Conservation (phyloP, 2,797 vertebrate genomes). For the Coracias cyanogaster region DNA sequence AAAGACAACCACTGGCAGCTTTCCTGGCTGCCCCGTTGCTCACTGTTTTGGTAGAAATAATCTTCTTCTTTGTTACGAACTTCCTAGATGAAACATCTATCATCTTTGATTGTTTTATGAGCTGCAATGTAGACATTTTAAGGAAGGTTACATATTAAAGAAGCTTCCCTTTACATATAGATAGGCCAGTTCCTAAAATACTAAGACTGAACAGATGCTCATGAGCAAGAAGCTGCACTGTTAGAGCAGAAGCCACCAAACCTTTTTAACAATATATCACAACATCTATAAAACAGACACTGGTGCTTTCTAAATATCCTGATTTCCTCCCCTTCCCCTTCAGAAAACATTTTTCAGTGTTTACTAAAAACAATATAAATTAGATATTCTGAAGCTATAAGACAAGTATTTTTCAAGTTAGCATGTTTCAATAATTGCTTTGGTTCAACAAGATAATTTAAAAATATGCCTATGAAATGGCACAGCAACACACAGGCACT, state of each 20-base stretch:
- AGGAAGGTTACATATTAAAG: conserved; percentile 48
- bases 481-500: not conserved
- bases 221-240: not conserved
- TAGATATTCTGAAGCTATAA: not conserved
- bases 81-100: conserved; percentile 82
- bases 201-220: not conserved
- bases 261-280: not conserved
- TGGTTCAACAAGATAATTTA: not conserved
- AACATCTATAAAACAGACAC: not conserved
- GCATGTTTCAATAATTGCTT: not conserved
- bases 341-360: not conserved
- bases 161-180: not conserved
- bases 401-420: not conserved
- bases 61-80: conserved; percentile 77
- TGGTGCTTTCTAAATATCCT: not conserved
- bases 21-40: conserved; percentile 76
- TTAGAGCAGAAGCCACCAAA: not conserved
- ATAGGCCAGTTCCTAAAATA: not conserved
- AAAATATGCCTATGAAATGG: not conserved
- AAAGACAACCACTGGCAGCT: conserved; percentile 70
- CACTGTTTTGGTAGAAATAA: conserved; percentile 75
- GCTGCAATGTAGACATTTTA: conserved; percentile 75
- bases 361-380: not conserved
- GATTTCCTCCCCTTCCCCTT: not conserved
- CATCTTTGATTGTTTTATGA: conserved; percentile 82